Base-by-base conservation (phyloP, 2,888 invertebrate genomes). In the Perithous albicinctus region DNA sequence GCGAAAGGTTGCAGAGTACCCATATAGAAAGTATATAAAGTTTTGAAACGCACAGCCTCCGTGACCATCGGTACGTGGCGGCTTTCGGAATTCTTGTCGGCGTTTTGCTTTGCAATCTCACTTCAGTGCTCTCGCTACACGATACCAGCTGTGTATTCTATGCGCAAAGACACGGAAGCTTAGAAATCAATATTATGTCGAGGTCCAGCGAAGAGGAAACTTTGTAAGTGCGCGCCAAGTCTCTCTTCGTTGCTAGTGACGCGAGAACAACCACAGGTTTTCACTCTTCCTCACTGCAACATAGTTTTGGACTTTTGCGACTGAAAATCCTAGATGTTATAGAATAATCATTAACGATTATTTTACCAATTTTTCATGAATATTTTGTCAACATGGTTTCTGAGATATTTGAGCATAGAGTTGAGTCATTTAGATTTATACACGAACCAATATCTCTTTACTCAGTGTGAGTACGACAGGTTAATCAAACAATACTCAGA, bases 181-280 rank as follows among this genome's bases (percentile, higher is more conserved):
- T 66, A 12, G 61, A 29, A 76, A 76, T 76, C 72, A 67, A 72
- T 80, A 72, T 54, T 51, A n/a, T 46, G 18, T 41, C 12, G 70
- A 66, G 20, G 56, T 59, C 43, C 32, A 66, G 64, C 46, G 38
- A 70, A 38, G 41, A 41, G 41, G 26, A 72, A 66, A 78, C 41
- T 69, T 54, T 8, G 12, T 29, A 15, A 46, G 66, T n/a, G 41
- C 32, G n/a, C 56, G n/a, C n/a, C n/a, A 12, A 46, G 20, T 1
- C 18, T 38, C 20, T 32, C 43, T 20, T 32, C 20, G 41, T 10
- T 29, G 32, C 29, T 46, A 56, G 10, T 18, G 20, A 18, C 18
- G 41, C 18, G 41, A 43, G 29, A 8, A 43, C 38, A 12, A 41
- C 26, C 35, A 69, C 10, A n/a, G 41, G 20, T 20, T 59, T 6